Conservation (phyloP, 2,113 vertebrate species). For the Hippocampus zosterae region DNA sequence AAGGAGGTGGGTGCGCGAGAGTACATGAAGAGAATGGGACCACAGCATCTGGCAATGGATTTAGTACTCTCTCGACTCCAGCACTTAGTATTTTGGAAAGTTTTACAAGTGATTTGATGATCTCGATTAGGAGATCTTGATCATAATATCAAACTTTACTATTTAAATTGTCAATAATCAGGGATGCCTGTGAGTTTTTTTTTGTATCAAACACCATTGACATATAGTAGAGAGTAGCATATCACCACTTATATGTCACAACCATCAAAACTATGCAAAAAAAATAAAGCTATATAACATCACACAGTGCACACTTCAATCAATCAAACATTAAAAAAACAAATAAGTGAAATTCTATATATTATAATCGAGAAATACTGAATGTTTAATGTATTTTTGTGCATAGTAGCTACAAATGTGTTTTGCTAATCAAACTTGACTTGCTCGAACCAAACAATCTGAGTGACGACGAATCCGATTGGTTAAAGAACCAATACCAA, state of each 20-base stretch:
- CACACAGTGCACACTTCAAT: neutral
- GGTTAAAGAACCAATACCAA: too few species aligned
- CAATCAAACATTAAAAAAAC: too few species aligned
- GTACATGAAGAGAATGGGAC: slow-evolving; percentile 16
- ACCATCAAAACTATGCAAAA: neutral
- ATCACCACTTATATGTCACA: neutral
- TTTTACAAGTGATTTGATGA: slow-evolving; percentile 37
- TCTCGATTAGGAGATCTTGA: slow-evolving; percentile 24
- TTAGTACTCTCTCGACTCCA: slow-evolving; percentile 22
- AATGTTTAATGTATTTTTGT: neutral
- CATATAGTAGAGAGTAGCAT: neutral
- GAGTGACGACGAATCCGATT: too few species aligned
- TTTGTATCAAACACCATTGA: neutral
- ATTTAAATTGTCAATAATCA: neutral
- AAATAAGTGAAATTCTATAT: neutral
- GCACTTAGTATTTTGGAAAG: slow-evolving; percentile 28
- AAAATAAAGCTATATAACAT: neutral
- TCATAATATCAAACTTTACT: slow-evolving; percentile 2
- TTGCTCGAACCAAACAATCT: neutral
- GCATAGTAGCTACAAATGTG: neutral
- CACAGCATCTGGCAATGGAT: slow-evolving; percentile 44
- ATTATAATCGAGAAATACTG: neutral
- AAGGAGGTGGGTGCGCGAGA: neutral
- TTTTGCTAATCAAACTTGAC: neutral
- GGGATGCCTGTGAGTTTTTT: neutral